Percentiles rank a stretch among this genome's conserved stretches.
These are phyloP conservation scores for Cotesia vestalis DNA, from an alignment of 1,140 invertebrate genomes.

Conservation along the genomic window DNA sequence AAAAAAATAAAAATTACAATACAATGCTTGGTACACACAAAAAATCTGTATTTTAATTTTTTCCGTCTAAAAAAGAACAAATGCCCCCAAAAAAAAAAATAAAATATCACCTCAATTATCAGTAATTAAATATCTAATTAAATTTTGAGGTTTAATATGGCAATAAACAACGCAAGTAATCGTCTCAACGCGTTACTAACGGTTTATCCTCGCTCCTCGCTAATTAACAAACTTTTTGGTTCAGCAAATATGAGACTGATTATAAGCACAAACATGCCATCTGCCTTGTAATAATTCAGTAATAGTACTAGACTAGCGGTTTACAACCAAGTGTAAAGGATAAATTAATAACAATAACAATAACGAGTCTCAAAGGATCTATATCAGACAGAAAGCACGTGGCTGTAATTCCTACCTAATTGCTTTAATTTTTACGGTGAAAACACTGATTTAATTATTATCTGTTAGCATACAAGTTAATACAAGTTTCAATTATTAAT, in stretches of 20 bases:
- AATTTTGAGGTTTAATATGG: no score
- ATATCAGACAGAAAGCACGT: no score
- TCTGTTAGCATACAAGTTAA: neutral
- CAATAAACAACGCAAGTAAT: neutral
- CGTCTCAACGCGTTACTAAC: neutral
- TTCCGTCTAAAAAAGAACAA: neutral
- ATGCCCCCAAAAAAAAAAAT: neutral
- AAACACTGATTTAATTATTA: neutral
- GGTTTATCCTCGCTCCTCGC: neutral
- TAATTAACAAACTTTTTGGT: conserved; percentile 20
- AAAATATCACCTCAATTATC: no score
- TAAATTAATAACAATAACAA: conserved; percentile 4
- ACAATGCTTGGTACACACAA: no score
- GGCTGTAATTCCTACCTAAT: neutral
- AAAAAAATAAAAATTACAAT: no score
- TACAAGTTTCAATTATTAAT: neutral
- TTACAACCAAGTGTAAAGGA: neutral
- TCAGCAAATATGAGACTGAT: conserved; percentile 16
- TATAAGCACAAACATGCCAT: neutral
- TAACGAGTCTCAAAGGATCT: no score
- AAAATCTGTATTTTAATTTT: no score
- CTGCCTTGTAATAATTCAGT: neutral
- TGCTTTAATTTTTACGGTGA: conserved; percentile 14
- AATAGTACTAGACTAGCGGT: neutral
- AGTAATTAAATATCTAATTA: no score